Evolutionary conservation across 2,797 vertebrate genomes (phyloP).

Genomic region (Ispidina picta): DNA sequence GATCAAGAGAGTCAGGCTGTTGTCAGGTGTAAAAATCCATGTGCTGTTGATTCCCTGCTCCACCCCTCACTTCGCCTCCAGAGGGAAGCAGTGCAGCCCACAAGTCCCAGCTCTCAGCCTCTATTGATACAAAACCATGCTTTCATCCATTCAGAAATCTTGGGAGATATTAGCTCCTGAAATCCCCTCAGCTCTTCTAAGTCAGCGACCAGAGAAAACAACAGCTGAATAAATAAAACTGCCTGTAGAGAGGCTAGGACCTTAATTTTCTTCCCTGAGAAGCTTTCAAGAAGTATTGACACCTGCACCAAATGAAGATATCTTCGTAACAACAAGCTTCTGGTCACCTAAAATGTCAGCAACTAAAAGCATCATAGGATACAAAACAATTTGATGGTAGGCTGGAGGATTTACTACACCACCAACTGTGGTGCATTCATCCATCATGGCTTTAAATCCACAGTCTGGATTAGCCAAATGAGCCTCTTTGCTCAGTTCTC

Average conservation of each 20-base stretch:
- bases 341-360: background rate
- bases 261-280: background rate
- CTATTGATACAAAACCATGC: background rate
- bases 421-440: background rate
- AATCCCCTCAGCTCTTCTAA: background rate
- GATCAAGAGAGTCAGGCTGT: background rate
- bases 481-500: background rate
- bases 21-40: background rate
- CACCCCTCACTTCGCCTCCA: background rate
- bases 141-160: background rate
- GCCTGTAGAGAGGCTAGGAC: background rate
- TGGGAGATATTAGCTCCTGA: background rate
- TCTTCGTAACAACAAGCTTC: background rate
- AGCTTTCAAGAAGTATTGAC: background rate
- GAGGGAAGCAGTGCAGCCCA: background rate
- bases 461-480: background rate
- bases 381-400: background rate
- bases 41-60: background rate
- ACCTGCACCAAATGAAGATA: background rate
- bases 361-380: background rate
- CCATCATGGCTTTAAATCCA: background rate
- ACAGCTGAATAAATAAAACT: background rate
- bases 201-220: background rate
- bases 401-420: background rate
- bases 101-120: background rate